phyloP scores from a whole-genome alignment of 2,797 vertebrate species.

The Emydoidea blandingii region DNA sequence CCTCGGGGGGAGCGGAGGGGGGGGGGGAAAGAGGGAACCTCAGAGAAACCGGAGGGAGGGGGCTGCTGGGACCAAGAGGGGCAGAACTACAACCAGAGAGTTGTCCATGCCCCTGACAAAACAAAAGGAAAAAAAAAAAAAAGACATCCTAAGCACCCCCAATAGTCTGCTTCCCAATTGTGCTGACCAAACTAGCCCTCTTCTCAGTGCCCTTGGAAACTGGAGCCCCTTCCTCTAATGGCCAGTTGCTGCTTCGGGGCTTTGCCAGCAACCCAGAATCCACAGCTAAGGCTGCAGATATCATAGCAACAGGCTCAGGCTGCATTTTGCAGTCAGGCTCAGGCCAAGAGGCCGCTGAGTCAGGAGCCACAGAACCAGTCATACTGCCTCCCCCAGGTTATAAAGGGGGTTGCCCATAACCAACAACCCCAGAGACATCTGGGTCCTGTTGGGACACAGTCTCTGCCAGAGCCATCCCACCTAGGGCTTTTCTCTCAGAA shows the following conservation, averaged over 20 bases:
- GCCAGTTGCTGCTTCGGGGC: background rate
- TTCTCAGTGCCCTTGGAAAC: background rate
- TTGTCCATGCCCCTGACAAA: background rate
- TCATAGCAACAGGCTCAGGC: background rate
- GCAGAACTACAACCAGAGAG: background rate
- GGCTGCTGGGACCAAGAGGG: background rate
- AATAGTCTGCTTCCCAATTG: background rate
- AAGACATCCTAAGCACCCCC: background rate
- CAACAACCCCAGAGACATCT: too few species aligned
- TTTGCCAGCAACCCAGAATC: background rate
- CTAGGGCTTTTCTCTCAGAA: background rate
- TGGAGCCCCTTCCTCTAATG: background rate
- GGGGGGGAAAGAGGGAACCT: background rate
- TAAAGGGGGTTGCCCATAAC: too few species aligned
- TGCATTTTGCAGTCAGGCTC: background rate
- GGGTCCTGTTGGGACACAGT: too few species aligned
- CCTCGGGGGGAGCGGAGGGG: too few species aligned
- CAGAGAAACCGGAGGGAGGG: background rate
- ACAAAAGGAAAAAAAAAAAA: too few species aligned
- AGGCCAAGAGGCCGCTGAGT: background rate
- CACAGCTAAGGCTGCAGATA: background rate
- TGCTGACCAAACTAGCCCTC: background rate
- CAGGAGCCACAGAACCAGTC: background rate
- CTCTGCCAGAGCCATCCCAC: background rate
- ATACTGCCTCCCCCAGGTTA: background rate